These are phyloP conservation scores for Caenorhabditis becei DNA, from an alignment of 2,888 invertebrate genomes.

Conservation along the genomic window DNA sequence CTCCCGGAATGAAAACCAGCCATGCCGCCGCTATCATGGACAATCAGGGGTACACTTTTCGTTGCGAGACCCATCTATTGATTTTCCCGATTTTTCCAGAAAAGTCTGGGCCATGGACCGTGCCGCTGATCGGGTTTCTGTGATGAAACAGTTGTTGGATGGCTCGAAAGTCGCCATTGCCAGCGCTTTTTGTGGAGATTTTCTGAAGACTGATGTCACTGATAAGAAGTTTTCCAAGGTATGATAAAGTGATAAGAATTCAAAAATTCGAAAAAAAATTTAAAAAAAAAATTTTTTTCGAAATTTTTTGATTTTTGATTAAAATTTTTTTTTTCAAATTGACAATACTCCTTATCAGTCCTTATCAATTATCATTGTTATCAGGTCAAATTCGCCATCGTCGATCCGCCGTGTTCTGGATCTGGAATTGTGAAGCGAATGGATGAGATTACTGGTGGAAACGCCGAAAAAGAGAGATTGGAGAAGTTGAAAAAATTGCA, in stretches of 20 bases:
- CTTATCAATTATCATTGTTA: conserved; percentile 77
- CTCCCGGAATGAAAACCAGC: conserved; percentile 97
- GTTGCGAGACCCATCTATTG: neutral
- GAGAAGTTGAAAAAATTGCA: conserved; percentile 79
- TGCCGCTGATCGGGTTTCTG: conserved; percentile 86
- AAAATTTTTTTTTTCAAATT: too few species aligned
- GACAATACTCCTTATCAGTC: too few species aligned
- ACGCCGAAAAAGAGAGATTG: conserved; percentile 73
- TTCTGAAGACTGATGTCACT: conserved; percentile 86
- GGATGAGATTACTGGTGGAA: conserved; percentile 71
- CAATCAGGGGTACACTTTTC: conserved; percentile 86
- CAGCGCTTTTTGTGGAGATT: conserved; percentile 87
- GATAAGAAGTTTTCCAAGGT: conserved; percentile 81
- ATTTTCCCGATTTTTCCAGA: conserved; percentile 70
- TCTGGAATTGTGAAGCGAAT: conserved; percentile 86
- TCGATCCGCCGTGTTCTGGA: conserved; percentile 97
- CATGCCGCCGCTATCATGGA: conserved; percentile 91
- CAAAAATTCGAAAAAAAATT: neutral
- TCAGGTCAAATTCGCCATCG: conserved; percentile 91
- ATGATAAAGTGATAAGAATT: neutral
- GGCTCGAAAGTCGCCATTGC: conserved; percentile 87
- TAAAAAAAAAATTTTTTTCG: conserved; percentile 71
- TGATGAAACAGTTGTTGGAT: conserved; percentile 86
- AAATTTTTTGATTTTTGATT: conserved; percentile 18
- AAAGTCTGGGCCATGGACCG: conserved; percentile 90